Base-by-base conservation (phyloP, 2,113 vertebrate genomes). In the Petaurus breviceps region DNA sequence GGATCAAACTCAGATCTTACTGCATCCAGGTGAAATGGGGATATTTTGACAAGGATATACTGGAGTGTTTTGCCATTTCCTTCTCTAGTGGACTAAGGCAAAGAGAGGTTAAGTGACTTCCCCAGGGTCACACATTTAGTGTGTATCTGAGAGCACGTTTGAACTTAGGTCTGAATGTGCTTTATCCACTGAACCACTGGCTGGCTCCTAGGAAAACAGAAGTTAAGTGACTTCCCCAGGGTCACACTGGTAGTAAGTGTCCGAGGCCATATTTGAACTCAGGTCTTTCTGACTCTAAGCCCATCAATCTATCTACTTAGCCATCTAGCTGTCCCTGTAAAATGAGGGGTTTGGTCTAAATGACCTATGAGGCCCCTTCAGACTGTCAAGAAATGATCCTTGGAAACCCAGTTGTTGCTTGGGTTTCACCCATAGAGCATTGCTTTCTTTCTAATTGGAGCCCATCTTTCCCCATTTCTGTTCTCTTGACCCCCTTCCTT, bases 31-130 rank as follows among this genome's bases (percentile, higher is more conserved):
- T 61, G 2, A 28, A 61, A 28, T 90, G n/a, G 84, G 93, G 57
- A 10, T 91, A 91, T 47, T 22, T 25, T 55, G 92, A 50, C 6
- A 0, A 37, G n/a, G 55, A 89, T 91, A 89, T 91, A 92, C 50
- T 43, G 24, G 93, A 95, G 89, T 61, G 84, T 25, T 92, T 54
- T 77, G 94, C 8, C 3, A 90, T 94, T 96, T 14, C 51, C 49
- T 91, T 68, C 61, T 37, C 61, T 31, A n/a, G 24, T 43, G 61
- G 37, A 89, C 89, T 91, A 46, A 91, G 91, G 49, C 57, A 91
- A 93, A 51, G 0, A 50, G 52, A 57, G n/a, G 37, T 51, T 91
- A 94, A 16, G 0, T 6, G 43, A 37, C 43, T 22, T 52, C 50
- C 52, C 6, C 9, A 14, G n/a, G 68, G 52, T 12, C 3, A n/a